phyloP scores from a whole-genome alignment of 2,888 invertebrate species.

The Mayetiola destructor region DNA sequence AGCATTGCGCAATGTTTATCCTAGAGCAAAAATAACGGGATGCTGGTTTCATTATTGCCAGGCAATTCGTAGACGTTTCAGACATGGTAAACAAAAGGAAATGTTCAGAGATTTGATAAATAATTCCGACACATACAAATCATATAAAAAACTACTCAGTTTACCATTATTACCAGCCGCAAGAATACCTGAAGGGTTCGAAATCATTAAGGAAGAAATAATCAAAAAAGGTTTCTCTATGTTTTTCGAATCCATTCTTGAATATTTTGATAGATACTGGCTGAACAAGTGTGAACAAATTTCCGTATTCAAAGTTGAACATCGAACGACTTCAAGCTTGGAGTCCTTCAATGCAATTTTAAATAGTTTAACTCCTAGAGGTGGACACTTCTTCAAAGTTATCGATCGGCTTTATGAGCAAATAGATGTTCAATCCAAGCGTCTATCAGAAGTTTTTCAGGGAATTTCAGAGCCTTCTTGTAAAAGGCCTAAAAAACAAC shows the following conservation, averaged over 20 bases:
- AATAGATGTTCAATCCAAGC: not conserved
- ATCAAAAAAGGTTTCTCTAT: not conserved
- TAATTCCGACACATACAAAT: not conserved
- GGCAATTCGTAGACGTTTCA: not conserved
- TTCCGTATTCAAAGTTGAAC: not conserved
- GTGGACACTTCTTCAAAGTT: not conserved
- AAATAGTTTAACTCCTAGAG: not conserved
- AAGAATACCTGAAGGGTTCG: not conserved
- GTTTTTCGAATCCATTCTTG: not conserved
- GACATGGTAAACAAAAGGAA: not conserved
- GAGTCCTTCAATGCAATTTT: not conserved
- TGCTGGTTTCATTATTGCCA: not conserved
- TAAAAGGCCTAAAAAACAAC: not conserved
- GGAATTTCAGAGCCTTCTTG: not conserved
- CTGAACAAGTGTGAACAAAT: not conserved
- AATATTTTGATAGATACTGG: not conserved
- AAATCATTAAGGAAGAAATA: not conserved
- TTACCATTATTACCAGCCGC: not conserved
- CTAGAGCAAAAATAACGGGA: not conserved
- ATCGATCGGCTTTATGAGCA: not conserved
- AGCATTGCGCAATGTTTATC: not conserved
- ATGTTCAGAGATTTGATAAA: not conserved
- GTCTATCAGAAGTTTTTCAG: not conserved
- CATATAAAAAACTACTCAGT: not conserved
- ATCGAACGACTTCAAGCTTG: not conserved